Base-by-base conservation (phyloP, 2,888 invertebrate genomes). In the Callyntrura sp. region DNA sequence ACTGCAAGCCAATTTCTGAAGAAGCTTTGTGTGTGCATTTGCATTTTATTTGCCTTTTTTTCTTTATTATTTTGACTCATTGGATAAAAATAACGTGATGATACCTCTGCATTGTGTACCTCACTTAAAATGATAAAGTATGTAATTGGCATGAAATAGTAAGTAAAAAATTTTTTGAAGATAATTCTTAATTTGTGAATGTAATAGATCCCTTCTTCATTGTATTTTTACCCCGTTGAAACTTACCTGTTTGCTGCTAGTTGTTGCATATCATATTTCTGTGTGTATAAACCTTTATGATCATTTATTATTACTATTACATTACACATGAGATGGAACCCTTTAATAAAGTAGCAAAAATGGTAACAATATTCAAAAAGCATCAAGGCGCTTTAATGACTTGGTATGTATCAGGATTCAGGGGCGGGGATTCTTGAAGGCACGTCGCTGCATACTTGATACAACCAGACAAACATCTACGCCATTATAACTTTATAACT, bases 161-260 rank as follows among this genome's bases (percentile, higher is more conserved):
- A 17, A n/a, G 17, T 45, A 70, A 43, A 35, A 51, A 35, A 6
- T 35, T 35, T 51, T n/a, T n/a, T n/a, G n/a, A 20, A 9, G 25
- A 70, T 70, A 43, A 43, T 70, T 70, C 35, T 70, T 12, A 65
- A 65, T 65, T 65, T 73, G 25, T 45, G 11, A 8, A 45, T 73
- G 73, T 48, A 73, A 73, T 73, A 45, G 35, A 35, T 35, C 35
- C 12, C 48, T 25, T 12, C 20, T 45, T 11, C 11, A 17, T n/a
- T 11, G 6, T 1, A 11, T 45, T 73, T 73, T 73, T 73, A 9
- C 2, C 9, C 9, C 62, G 17, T 23, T 62, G 62, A n/a, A 9
- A 1, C 9, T 73, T 45, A 8, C 43, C 45, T 12, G 17, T 70
- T 70, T 4, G 45, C 45, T 45, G 45, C 45, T 73, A 73, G 45